These are phyloP conservation scores for Sisor rabdophorus DNA, from an alignment of 2,113 vertebrate species.

Conservation along the genomic window DNA sequence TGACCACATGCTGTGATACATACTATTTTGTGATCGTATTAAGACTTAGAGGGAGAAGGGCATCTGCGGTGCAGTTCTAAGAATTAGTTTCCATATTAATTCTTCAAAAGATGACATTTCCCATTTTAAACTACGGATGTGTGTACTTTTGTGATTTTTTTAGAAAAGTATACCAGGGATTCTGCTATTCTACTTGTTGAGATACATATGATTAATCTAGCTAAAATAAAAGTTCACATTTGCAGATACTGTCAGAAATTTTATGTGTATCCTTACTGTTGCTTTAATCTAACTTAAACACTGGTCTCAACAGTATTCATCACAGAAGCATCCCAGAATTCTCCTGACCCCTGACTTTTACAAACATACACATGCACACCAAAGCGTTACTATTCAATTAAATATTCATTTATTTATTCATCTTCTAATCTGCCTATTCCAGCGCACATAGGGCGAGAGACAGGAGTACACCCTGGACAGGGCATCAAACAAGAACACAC, in stretches of 20 bases:
- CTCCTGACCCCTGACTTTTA: constrained; percentile 18
- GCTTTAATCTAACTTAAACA: constrained; percentile 10
- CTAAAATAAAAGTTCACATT: neutral
- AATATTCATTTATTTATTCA: too few relatives aligned
- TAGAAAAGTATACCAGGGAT: neutral
- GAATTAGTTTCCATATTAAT: constrained; percentile 36
- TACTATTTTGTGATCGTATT: neutral
- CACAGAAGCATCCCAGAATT: constrained; percentile 22
- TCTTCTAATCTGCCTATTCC: too few relatives aligned
- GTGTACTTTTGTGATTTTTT: too few relatives aligned
- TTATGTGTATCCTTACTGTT: neutral
- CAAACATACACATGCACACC: neutral
- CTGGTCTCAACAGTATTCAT: neutral
- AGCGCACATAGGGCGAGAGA: too few relatives aligned
- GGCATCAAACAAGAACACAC: too few relatives aligned
- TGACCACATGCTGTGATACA: constrained; percentile 1
- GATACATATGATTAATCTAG: constrained; percentile 4
- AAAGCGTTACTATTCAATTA: too few relatives aligned
- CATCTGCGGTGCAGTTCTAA: constrained; percentile 5
- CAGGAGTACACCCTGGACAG: too few relatives aligned
- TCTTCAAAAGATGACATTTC: constrained; percentile 18
- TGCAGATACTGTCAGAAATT: neutral
- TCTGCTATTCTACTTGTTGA: neutral
- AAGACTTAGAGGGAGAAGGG: neutral
- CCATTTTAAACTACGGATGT: neutral